phyloP scores from a whole-genome alignment of 2,888 invertebrate species.

The Callyntrura guangdongensis region DNA sequence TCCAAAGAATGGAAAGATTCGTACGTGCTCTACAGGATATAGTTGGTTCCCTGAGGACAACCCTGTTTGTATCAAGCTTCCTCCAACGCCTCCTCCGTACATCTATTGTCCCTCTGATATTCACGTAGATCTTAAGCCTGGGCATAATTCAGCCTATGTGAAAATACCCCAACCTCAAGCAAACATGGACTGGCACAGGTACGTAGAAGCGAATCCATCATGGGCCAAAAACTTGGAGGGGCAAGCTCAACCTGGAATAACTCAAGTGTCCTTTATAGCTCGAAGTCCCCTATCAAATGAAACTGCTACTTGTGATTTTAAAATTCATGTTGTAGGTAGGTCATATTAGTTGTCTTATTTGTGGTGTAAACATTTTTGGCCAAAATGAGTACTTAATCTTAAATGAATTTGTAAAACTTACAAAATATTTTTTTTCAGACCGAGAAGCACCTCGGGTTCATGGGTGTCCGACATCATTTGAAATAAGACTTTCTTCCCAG shows the following conservation, averaged over 20 bases:
- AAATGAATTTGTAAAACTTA: not conserved
- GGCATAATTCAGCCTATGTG: conserved; percentile 87
- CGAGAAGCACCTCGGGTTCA: conserved; percentile 88
- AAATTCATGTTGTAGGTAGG: conserved; percentile 88
- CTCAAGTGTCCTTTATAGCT: conserved; percentile 88
- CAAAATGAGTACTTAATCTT: not conserved
- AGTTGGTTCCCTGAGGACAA: conserved; percentile 85
- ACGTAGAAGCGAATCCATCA: conserved; percentile 88
- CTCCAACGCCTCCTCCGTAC: conserved; percentile 87
- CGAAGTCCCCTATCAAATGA: conserved; percentile 88
- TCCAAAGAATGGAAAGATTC: conserved; percentile 84
- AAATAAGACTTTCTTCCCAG: conserved; percentile 87
- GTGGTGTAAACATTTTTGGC: too few species aligned
- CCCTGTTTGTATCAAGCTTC: conserved; percentile 82
- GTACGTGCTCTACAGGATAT: conserved; percentile 84
- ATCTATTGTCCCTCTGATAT: conserved; percentile 90
- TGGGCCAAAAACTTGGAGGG: conserved; percentile 89
- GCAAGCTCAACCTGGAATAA: conserved; percentile 88
- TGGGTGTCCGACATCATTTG: conserved; percentile 89
- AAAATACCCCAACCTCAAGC: conserved; percentile 88
- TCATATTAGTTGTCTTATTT: conserved; percentile 36
- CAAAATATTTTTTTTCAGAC: conserved; percentile 86
- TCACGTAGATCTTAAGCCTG: conserved; percentile 88
- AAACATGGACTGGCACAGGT: conserved; percentile 90
- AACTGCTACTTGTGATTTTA: conserved; percentile 88